Base-by-base conservation (phyloP, 1,140 invertebrate species). In the Bombus impatiens region DNA sequence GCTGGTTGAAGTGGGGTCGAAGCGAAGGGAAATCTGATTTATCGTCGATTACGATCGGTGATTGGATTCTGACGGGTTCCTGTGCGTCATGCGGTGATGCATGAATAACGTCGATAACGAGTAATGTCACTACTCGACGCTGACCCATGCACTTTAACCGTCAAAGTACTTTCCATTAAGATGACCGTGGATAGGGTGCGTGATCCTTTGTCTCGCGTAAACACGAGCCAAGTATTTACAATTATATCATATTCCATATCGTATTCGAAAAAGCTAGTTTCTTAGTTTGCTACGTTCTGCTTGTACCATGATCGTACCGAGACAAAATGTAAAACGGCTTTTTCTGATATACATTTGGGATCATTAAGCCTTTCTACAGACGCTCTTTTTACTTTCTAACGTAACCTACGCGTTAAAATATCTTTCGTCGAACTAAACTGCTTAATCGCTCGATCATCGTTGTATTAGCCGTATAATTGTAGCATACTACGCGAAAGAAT, bases 1-100 rank as follows among this genome's bases (percentile, higher is more conserved):
- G 53, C 15, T 32, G 28, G 76, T 84, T 59, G 65, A 47, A 79
- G 82, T 13, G 67, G 57, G 59, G 77, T 35, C 53, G 40, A 71
- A 70, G 74, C 15, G 87, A 62, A 79, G 82, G 71, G 86, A 90
- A 92, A 88, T 92, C 89, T 93, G 91, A 93, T 93, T 93, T 93
- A 93, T 93, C 89, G 89, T 80, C 92, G 92, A 93, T 93, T 93
- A 93, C 91, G 86, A 92, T 91, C 86, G 90, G 85, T 90, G 90
- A 93, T 93, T 93, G 91, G 92, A 91, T 84, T 90, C 86, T 87
- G 90, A 89, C 89, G 86, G 87, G 84, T 88, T 91, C 82, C 87
- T 90, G 87, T 88, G 84, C 89, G 89, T 91, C 89, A 80, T 76
- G 80, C 87, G 85, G 82, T 91, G 90, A 92, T 90, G 90, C 87